Evolutionary conservation across 2,888 invertebrate genomes (phyloP), one percentile per base, ranked within the genome.

Genomic region (Pristionchus maxplancki): DNA sequence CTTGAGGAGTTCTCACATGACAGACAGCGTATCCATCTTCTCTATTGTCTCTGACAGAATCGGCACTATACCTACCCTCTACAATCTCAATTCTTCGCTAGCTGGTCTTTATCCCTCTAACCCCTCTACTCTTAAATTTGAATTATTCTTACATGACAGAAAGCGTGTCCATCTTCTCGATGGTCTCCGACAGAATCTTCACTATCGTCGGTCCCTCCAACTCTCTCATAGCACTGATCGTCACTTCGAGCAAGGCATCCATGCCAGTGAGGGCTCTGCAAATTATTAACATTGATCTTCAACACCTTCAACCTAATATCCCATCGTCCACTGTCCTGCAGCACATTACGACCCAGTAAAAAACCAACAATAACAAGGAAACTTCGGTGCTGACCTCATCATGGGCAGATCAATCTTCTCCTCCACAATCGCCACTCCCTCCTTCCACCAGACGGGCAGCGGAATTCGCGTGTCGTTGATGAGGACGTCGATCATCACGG

Each of bases 81-180:
- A n/a, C n/a, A n/a, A n/a, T n/a, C n/a, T n/a, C n/a, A n/a, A n/a
- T n/a, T n/a, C n/a, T n/a, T n/a, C n/a, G n/a, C n/a, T n/a, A n/a
- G n/a, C n/a, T n/a, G n/a, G n/a, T n/a, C n/a, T n/a, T n/a, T n/a
- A n/a, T n/a, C n/a, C n/a, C n/a, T n/a, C n/a, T n/a, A n/a, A n/a
- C n/a, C n/a, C n/a, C n/a, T n/a, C n/a, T n/a, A n/a, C n/a, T n/a
- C n/a, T n/a, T n/a, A n/a, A n/a, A n/a, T n/a, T n/a, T n/a, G n/a
- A n/a, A n/a, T n/a, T n/a, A n/a, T n/a, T n/a, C 71, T 71, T 37
- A 71, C 71, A 71, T 71, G 37, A 71, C 71, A 71, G 37, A 37
- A 1, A 37, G 1, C 24, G 37, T 71, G 24, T 71, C 78, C 0
- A 78, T 40, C 40, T 13, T 24, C 20, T 78, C 78, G 28, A 78